Evolutionary conservation across 2,888 invertebrate species (phyloP).

Genomic region (Listrodromus nycthemerus): DNA sequence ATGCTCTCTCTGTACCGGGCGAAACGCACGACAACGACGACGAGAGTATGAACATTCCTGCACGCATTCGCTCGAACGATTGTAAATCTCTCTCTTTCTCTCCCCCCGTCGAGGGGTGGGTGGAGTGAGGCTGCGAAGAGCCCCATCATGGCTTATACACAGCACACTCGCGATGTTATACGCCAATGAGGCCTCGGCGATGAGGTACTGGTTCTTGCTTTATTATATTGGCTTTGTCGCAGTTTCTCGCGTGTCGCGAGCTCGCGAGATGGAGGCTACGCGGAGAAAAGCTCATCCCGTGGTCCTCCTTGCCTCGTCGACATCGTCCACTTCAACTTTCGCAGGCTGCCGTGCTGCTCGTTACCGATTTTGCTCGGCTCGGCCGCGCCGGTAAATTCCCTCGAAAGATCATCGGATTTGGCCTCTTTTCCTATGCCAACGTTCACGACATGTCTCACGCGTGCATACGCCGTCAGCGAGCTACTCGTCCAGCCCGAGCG

Average conservation of each 20-base stretch:
- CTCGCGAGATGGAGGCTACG: slow-evolving; percentile 48
- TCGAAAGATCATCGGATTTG: slow-evolving; percentile 10
- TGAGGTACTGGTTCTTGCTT: slow-evolving; percentile 80
- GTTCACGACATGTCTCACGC: slow-evolving; percentile 9
- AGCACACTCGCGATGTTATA: slow-evolving; percentile 77
- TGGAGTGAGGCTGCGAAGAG: slow-evolving; percentile 1
- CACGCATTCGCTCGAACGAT: slow-evolving; percentile 80
- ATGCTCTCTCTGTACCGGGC: slow-evolving; percentile 58
- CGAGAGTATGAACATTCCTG: slow-evolving; percentile 80
- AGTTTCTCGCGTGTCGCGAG: slow-evolving; percentile 63
- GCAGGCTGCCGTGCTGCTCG: slow-evolving; percentile 36
- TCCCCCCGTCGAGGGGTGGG: slow-evolving; percentile 8
- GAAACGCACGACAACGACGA: slow-evolving; percentile 69
- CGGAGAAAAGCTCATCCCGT: slow-evolving; percentile 27
- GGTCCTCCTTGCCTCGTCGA: slow-evolving; percentile 39
- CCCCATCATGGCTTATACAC: slow-evolving; percentile 56
- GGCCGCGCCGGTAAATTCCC: slow-evolving; percentile 32
- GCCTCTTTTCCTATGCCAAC: slow-evolving; percentile 34
- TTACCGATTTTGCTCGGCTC: slow-evolving; percentile 35
- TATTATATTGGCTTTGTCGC: slow-evolving; percentile 77
- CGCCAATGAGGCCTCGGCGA: slow-evolving; percentile 79
- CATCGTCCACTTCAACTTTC: slow-evolving; percentile 33
- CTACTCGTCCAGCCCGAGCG: slow-evolving; percentile 1
- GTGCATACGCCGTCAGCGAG: background rate
- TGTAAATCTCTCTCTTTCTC: slow-evolving; percentile 77